Conservation (phyloP, 1,140 invertebrate genomes). For the Panagrolaimus sp. region DNA sequence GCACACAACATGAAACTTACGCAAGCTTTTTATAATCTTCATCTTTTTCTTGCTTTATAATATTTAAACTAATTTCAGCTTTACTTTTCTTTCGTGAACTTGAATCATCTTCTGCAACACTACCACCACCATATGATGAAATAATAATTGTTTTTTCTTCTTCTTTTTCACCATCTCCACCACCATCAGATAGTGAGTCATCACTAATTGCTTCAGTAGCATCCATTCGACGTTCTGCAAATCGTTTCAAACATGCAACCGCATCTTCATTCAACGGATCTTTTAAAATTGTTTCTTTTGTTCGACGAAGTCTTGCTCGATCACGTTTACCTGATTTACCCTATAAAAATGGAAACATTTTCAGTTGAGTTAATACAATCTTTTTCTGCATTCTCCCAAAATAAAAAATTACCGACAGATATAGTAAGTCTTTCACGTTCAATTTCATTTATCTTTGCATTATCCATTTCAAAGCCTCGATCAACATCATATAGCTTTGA, state of each 20-base stretch:
- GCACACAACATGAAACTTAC: no score
- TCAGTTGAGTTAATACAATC: background rate
- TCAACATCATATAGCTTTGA: slow-evolving; percentile 7
- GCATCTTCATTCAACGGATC: slow-evolving; percentile 49
- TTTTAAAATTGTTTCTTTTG: slow-evolving; percentile 40
- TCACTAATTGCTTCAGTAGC: background rate
- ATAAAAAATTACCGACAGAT: slow-evolving; percentile 13
- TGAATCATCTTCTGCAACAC: no score
- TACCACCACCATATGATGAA: slow-evolving; percentile 48
- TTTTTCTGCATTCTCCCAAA: background rate
- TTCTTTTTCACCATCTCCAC: slow-evolving; percentile 20
- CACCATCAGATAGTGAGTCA: slow-evolving; percentile 17
- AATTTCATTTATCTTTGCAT: slow-evolving; percentile 7
- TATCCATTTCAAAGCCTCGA: background rate
- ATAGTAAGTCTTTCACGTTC: slow-evolving; percentile 3
- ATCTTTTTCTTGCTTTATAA: background rate
- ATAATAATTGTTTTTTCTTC: slow-evolving; percentile 49
- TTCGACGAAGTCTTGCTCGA: slow-evolving; percentile 40
- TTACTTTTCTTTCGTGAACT: background rate
- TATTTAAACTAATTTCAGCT: background rate
- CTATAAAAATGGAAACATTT: background rate
- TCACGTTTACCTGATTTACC: slow-evolving; percentile 24
- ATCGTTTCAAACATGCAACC: slow-evolving; percentile 47
- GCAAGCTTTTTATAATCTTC: no score
- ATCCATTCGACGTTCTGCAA: slow-evolving; percentile 15